Evolutionary conservation across 1,140 invertebrate genomes (phyloP).

Genomic region (Meloidogyne floridensis): DNA sequence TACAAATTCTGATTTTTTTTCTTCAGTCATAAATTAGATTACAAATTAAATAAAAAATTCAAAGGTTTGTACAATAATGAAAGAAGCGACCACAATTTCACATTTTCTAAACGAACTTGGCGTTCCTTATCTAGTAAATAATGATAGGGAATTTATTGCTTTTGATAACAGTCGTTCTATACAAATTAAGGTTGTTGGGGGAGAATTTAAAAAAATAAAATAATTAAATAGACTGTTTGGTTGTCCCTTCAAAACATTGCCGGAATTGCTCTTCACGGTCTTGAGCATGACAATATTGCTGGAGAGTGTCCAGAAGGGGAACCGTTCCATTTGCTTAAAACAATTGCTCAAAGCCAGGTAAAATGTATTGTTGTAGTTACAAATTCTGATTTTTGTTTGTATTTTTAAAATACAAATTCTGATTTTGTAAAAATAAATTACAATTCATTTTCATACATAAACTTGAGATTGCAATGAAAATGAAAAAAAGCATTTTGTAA

Average conservation of each 20-base stretch:
- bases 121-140: conserved; percentile 35
- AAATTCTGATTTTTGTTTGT: no score
- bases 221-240: conserved; percentile 31
- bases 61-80: conserved; percentile 26
- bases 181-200: conserved; percentile 27
- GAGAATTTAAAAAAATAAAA: background rate
- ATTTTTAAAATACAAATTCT: no score
- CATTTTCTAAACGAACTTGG: conserved; percentile 27
- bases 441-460: no score
- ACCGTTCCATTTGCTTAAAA: conserved; percentile 28
- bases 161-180: conserved; percentile 38
- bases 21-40: no score
- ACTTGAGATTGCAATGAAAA: no score
- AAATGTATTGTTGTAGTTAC: background rate
- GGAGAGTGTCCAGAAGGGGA: conserved; percentile 31
- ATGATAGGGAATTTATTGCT: conserved; percentile 38
- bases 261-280: conserved; percentile 36
- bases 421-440: no score
- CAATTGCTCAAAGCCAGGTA: conserved; percentile 37
- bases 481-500: background rate
- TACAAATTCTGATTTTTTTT: no score
- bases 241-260: conserved; percentile 28
- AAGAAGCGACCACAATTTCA: background rate
- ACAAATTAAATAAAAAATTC: background rate
- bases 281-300: conserved; percentile 32